Base-by-base conservation (phyloP, 2,888 invertebrate genomes). In the Acleris holmiana region DNA sequence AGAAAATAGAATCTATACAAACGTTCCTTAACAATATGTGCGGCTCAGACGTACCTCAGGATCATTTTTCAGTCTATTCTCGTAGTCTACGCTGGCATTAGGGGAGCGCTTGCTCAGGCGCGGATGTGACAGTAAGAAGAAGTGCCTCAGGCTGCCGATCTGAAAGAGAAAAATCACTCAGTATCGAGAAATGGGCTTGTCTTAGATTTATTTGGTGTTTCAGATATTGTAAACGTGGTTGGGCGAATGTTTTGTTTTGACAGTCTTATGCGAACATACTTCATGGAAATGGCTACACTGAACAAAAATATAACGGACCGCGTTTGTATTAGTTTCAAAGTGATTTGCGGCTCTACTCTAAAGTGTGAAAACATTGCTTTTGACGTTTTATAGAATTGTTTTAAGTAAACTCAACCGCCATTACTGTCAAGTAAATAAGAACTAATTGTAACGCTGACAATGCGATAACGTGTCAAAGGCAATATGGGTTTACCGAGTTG, bases 111-210 rank as follows among this genome's bases (percentile, higher is more conserved):
- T 92, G 69, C 85, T 89, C 70, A 92, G 76, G 69, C 87, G 86
- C 29, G 91, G 89, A 68, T 92, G 92, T 68, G 91, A 90, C 69
- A 91, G 75, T 61, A 92, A 72, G 73, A 79, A 92, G 72, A 84
- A 92, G 69, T 90, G 75, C 69, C 85, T 88, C 73, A 92, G 73
- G 75, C 80, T 86, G 56, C 92, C 92, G 75, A 92, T 92, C 92
- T 92, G 90, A 29, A 85, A 88, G 79, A 69, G 82, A 79, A 71
- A 66, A 73, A 71, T 70, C 58, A n/a, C 50, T 64, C 70, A 50
- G 61, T 57, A 47, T 66, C 23, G 55, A 23, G 40, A 21, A 44
- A 47, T 13, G 47, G 7, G 18, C 10, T 18, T 19, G 18, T 18
- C 10, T 47, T 19, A 13, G 47, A 19, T 47, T 47, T n/a, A 47